Evolutionary conservation across 2,797 vertebrate genomes (phyloP).

Genomic region (Neosilurus hyrtlii): DNA sequence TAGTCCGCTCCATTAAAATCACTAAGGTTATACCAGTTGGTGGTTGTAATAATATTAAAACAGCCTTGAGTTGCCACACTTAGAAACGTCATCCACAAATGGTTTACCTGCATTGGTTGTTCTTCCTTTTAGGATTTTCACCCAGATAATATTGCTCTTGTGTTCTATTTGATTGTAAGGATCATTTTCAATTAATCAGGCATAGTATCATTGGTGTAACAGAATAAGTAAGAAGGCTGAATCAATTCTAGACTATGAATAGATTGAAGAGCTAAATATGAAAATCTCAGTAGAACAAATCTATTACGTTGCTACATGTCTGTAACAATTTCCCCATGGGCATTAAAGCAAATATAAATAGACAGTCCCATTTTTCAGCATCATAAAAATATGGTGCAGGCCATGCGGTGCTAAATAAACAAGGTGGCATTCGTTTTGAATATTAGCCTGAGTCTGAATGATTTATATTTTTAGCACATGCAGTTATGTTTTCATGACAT

Average conservation of each 20-base stretch:
- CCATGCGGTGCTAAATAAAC: conserved; percentile 20
- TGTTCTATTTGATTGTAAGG: conserved; percentile 10
- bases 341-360: neutral
- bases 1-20: no score
- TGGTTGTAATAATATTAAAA: no score
- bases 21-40: no score
- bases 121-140: neutral
- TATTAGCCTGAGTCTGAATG: conserved; percentile 9
- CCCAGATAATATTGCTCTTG: neutral
- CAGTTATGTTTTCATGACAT: conserved; percentile 38
- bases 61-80: neutral
- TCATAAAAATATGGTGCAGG: neutral
- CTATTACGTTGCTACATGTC: neutral
- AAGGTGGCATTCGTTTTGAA: conserved; percentile 40
- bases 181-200: conserved; percentile 24
- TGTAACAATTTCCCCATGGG: neutral
- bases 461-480: conserved; percentile 42
- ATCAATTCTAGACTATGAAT: conserved; percentile 29
- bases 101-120: neutral
- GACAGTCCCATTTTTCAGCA: neutral
- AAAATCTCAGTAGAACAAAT: conserved; percentile 19
- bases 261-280: conserved; percentile 30
- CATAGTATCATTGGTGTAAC: conserved; percentile 11
- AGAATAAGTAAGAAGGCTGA: conserved; percentile 11
- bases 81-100: neutral